phyloP scores from a whole-genome alignment of 1,140 invertebrate genomes.

The Sipha flava region DNA sequence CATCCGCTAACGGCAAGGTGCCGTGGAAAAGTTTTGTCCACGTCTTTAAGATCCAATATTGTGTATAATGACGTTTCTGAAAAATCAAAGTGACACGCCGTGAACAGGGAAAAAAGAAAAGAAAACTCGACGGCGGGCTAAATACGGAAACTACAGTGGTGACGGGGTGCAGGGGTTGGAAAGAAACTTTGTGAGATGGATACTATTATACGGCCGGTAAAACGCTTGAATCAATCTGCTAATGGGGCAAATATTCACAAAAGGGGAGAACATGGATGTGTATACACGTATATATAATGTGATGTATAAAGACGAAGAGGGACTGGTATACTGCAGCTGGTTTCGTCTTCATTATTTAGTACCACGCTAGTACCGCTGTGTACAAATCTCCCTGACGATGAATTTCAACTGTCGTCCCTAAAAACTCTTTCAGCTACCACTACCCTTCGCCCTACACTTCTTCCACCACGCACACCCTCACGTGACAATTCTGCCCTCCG shows the following conservation, averaged over 20 bases:
- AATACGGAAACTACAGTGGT: too few relatives aligned
- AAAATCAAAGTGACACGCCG: too few relatives aligned
- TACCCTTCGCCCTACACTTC: not conserved
- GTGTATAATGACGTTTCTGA: too few relatives aligned
- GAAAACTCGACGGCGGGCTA: too few relatives aligned
- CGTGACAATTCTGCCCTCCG: too few relatives aligned
- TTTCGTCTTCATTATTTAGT: not conserved
- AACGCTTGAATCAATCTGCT: conserved; percentile 23
- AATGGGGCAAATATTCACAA: conserved; percentile 7
- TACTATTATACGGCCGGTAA: not conserved
- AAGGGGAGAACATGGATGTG: not conserved
- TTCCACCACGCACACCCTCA: not conserved
- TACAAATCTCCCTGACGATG: not conserved
- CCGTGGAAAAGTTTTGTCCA: too few relatives aligned
- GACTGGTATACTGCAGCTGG: too few relatives aligned
- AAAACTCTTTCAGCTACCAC: not conserved
- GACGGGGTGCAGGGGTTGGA: not conserved
- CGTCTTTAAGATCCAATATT: too few relatives aligned
- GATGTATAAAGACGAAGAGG: too few relatives aligned
- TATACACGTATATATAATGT: too few relatives aligned
- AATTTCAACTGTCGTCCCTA: not conserved
- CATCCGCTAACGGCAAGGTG: too few relatives aligned
- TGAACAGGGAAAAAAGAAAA: too few relatives aligned
- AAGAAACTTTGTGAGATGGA: not conserved
- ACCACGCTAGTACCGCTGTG: not conserved